Evolutionary conservation across 2,888 invertebrate species (phyloP).

Genomic region (Orgyia antiqua): DNA sequence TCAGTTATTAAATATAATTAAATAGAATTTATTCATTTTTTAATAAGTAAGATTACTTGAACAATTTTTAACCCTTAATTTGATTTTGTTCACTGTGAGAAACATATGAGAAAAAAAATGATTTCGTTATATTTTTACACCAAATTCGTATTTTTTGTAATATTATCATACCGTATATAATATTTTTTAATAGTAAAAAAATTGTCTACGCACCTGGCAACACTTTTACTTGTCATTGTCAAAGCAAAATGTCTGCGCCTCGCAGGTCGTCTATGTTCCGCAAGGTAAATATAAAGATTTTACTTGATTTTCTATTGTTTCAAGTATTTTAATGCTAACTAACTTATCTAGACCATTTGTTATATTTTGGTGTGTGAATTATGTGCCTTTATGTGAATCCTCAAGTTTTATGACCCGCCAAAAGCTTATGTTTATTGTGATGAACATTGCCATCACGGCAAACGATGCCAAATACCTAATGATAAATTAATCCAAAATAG

Average conservation of each 20-base stretch:
- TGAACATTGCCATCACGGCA: background rate
- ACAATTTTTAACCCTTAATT: conserved; percentile 1
- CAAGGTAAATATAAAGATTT: background rate
- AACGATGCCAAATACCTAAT: background rate
- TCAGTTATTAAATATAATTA: no score
- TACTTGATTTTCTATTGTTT: no score
- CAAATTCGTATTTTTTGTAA: background rate
- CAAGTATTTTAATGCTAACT: background rate
- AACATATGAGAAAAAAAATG: conserved; percentile 2
- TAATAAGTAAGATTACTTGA: no score
- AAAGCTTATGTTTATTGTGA: background rate
- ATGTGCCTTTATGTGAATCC: background rate
- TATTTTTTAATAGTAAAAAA: background rate
- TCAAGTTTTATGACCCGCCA: background rate
- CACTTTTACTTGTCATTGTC: background rate
- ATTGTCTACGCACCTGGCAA: background rate
- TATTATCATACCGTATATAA: background rate
- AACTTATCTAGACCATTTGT: background rate
- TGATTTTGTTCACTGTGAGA: conserved; percentile 2
- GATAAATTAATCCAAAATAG: no score
- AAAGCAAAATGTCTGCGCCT: background rate
- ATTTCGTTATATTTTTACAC: background rate
- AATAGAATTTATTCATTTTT: no score
- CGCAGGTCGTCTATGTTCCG: background rate
- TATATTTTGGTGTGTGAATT: background rate